Evolutionary conservation across 2,797 vertebrate genomes (phyloP).

Genomic region (Morelia viridis): DNA sequence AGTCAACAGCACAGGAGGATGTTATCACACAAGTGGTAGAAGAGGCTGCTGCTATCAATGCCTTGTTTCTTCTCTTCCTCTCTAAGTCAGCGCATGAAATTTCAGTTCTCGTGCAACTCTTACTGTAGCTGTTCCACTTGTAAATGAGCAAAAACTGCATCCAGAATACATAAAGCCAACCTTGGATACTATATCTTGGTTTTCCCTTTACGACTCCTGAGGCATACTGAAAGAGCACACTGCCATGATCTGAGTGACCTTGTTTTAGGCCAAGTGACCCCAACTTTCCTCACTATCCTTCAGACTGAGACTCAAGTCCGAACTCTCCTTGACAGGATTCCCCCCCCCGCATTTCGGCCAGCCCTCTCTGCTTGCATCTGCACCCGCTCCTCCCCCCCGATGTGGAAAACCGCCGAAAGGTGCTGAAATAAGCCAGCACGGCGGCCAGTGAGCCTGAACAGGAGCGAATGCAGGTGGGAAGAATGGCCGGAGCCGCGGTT

Average conservation of each 20-base stretch:
- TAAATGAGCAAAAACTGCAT: not conserved
- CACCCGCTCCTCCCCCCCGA: not conserved
- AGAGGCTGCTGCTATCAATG: not conserved
- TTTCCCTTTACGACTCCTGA: not conserved
- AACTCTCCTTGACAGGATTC: not conserved
- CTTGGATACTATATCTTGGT: not conserved
- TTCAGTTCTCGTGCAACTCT: not conserved
- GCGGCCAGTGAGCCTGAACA: not conserved
- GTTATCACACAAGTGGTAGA: not conserved
- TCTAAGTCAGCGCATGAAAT: not conserved
- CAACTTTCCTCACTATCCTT: not conserved
- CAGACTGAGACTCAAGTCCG: not conserved
- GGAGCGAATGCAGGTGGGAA: not conserved
- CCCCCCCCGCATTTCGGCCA: not conserved
- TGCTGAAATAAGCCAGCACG: not conserved
- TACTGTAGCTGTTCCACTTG: not conserved
- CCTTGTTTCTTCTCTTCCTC: not conserved
- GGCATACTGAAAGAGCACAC: not conserved
- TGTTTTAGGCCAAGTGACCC: not conserved
- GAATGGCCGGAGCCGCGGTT: not conserved
- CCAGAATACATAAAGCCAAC: not conserved
- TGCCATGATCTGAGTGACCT: not conserved
- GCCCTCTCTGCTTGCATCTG: not conserved
- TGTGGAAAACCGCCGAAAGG: not conserved
- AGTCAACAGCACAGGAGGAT: not conserved